Base-by-base conservation (phyloP, 2,888 invertebrate genomes). In the Nephrocerus scutellatus region DNA sequence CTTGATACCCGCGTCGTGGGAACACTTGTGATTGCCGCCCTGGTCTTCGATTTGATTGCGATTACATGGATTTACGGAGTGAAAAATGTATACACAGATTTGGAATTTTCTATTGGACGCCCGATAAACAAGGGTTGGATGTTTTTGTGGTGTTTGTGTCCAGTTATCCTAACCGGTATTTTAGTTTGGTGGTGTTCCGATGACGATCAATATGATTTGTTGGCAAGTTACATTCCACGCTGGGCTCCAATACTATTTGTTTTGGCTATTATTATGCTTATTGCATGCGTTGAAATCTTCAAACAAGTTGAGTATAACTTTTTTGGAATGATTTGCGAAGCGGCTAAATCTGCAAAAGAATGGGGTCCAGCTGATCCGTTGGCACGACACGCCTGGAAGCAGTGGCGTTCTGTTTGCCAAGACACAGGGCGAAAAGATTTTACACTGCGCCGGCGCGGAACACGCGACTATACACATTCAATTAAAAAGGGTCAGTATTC, bases 321-420 rank as follows among this genome's bases (percentile, higher is more conserved):
- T 53, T 67, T 66, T 32, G 67, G 68, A 39, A 68, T 68, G 68
- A 69, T 69, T 12, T 66, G 65, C 36, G 70, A 68, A 44, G 67
- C 69, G 3, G 65, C 67, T 0, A 67, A 66, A 32, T 58, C 68
- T n/a, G 66, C 70, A 4, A 68, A 68, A 44, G 70, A 69, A 51
- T 69, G 70, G 70, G 69, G 69, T 3, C 69, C 69, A 9, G 68
- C 68, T 2, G 69, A 69, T 54, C 70, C 69, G 0, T 43, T 69
- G 40, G 68, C 68, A 0, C 55, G 69, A 1, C 69, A 69, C 40
- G 63, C 69, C 16, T 69, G 69, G 69, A 69, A 68, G 47, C 70
- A 69, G 42, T 69, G 69, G 69, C 61, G 67, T 18, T 61, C 66
- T 1, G 69, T 69, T 3, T 69, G 70, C 20, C 68, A 66, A 43